A percentile compares a stretch with the other conserved stretches of the same genome.
phyloP scores from a whole-genome alignment of 2,797 vertebrate genomes.

The Leuciscus waleckii region DNA sequence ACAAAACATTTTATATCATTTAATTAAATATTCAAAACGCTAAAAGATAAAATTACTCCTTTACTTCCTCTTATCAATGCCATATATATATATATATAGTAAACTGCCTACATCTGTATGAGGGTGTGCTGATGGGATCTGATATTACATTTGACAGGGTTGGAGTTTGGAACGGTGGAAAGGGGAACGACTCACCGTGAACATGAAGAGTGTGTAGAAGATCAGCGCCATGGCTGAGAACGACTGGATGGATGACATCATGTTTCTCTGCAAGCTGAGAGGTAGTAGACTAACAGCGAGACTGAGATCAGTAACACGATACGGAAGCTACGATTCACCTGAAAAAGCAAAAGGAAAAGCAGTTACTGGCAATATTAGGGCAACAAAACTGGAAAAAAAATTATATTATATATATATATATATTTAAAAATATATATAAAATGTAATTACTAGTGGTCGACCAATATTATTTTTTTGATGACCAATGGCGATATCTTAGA shows the following conservation, averaged over 20 bases:
- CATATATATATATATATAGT: background rate
- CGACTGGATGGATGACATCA: conserved; percentile 98
- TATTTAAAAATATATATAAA: background rate
- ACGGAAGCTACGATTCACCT: conserved; percentile 89
- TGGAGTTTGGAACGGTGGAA: background rate
- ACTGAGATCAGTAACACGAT: conserved; percentile 87
- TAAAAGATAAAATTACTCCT: background rate
- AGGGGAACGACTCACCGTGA: conserved; percentile 86
- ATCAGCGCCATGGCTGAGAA: conserved; percentile 98
- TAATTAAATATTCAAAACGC: background rate
- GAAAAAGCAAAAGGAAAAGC: conserved; percentile 32
- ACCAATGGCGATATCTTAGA: background rate
- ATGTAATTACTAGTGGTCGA: background rate
- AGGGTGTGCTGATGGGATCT: background rate
- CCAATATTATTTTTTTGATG: background rate
- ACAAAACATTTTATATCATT: conserved; percentile 3
- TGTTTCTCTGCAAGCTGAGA: conserved; percentile 95
- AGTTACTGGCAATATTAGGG: background rate
- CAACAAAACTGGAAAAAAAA: background rate
- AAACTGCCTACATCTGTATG: background rate
- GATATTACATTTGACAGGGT: background rate
- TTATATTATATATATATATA: too few species aligned
- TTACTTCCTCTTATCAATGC: background rate
- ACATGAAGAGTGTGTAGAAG: conserved; percentile 96
- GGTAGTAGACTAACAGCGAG: conserved; percentile 93